Evolutionary conservation across 2,113 vertebrate species (phyloP), one percentile per base, ranked within the genome.

Genomic region (Phycodurus eques): DNA sequence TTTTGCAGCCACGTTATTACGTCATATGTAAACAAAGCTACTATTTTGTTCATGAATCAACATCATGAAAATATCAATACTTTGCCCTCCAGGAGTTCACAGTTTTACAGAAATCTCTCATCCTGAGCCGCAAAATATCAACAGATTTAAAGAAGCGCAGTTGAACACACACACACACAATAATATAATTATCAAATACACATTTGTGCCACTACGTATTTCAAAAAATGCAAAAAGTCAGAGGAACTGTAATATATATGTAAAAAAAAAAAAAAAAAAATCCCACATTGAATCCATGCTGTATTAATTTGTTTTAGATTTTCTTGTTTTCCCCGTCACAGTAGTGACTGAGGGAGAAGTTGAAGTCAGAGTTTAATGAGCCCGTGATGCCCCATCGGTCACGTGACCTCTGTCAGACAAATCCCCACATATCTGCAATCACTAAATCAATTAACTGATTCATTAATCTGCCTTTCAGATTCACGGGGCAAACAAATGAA

Each of bases 321-420:
- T 61, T 8, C 6, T 5, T 43, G 39, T 43, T 12, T 39, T 27
- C 13, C n/a, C n/a, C n/a, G n/a, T 56, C 75, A 65, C 60, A 67
- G 43, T 42, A 65, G 71, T 86, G 88, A 88, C 89, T 89, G 89
- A 88, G 88, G 53, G 84, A 83, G 81, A 88, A 91, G 87, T 91
- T 92, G 85, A 93, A 91, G 87, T 89, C 87, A 83, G 78, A 74
- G 88, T 78, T 89, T 78, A 82, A 92, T 87, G 86, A 86, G 82
- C 33, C 67, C 88, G 85, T 84, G 87, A 86, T 83, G 83, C 82
- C 87, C 87, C 87, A 88, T 92, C 91, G 89, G 83, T 90, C 88
- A 87, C 85, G 78, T 88, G 85, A 85, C 82, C 85, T 91, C 88
- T 89, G 87, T 71, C 88, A 89, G 88, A 88, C 77, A 86, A 90